Conservation (phyloP, 2,797 vertebrate species). For the Odontamblyopus lacepedii region DNA sequence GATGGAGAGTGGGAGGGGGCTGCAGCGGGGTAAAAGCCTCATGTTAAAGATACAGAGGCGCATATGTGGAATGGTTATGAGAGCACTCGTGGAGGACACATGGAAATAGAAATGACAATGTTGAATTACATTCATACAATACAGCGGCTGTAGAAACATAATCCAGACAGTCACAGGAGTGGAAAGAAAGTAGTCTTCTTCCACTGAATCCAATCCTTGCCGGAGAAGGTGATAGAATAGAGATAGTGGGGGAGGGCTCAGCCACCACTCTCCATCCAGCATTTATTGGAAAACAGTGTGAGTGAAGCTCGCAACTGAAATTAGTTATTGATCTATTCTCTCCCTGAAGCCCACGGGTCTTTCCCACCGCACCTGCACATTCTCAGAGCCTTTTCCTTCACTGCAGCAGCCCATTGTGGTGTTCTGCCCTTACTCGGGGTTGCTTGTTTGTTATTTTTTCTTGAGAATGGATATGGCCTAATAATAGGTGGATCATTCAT, state of each 20-base stretch:
- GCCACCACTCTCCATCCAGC: slow-evolving; percentile 72
- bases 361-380: slow-evolving; percentile 75
- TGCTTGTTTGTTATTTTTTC: slow-evolving; percentile 18
- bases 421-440: slow-evolving; percentile 29
- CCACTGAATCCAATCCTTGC: slow-evolving; percentile 57
- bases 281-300: slow-evolving; percentile 80
- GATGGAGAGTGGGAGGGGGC: slow-evolving; percentile 19
- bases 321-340: slow-evolving; percentile 82
- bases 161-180: slow-evolving; percentile 54
- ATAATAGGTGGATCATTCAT: too few relatives aligned
- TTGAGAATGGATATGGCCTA: not conserved
- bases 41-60: slow-evolving; percentile 54
- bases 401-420: slow-evolving; percentile 45
- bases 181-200: slow-evolving; percentile 38
- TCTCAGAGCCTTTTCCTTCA: slow-evolving; percentile 65
- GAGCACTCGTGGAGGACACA: slow-evolving; percentile 52
- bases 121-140: slow-evolving; percentile 59
- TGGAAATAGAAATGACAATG: slow-evolving; percentile 53
- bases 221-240: slow-evolving; percentile 65
- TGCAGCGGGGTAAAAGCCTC: slow-evolving; percentile 37
- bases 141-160: slow-evolving; percentile 48
- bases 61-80: slow-evolving; percentile 46
- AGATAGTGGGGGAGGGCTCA: slow-evolving; percentile 70
- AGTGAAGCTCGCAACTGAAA: slow-evolving; percentile 79
- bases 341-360: slow-evolving; percentile 74